phyloP scores from a whole-genome alignment of 2,888 invertebrate genomes.

The Rutpela maculata region DNA sequence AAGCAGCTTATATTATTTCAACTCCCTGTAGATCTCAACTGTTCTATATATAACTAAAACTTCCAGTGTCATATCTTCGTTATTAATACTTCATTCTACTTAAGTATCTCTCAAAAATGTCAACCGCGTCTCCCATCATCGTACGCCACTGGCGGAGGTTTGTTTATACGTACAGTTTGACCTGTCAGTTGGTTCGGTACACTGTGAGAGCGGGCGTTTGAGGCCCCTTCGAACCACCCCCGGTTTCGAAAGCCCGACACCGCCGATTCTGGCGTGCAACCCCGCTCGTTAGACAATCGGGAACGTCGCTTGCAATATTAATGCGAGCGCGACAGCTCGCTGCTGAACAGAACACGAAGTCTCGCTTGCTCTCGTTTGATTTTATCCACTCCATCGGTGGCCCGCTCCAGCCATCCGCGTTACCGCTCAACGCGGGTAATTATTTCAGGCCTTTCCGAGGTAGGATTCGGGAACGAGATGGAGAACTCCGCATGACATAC shows the following conservation, averaged over 20 bases:
- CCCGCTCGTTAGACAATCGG: slow-evolving; percentile 71
- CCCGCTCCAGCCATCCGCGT: slow-evolving; percentile 31
- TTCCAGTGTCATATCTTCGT: no score
- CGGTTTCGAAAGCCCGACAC: slow-evolving; percentile 47
- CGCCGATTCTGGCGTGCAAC: slow-evolving; percentile 64
- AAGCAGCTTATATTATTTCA: no score
- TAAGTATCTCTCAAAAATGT: background rate
- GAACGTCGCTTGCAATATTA: slow-evolving; percentile 71
- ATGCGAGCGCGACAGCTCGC: slow-evolving; percentile 67
- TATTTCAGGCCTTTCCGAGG: slow-evolving; percentile 29
- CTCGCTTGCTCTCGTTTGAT: slow-evolving; percentile 37
- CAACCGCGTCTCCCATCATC: background rate
- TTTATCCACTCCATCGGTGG: slow-evolving; percentile 34
- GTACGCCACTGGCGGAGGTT: slow-evolving; percentile 32
- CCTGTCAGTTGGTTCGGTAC: slow-evolving; percentile 65
- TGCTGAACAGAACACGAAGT: slow-evolving; percentile 43
- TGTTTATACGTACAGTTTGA: slow-evolving; percentile 58
- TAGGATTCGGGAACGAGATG: slow-evolving; percentile 11
- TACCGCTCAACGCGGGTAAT: slow-evolving; percentile 40
- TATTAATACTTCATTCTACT: no score
- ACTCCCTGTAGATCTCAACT: no score
- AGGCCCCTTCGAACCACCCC: slow-evolving; percentile 51
- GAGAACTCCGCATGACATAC: background rate
- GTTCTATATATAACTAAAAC: no score
- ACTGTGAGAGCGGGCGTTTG: slow-evolving; percentile 36